Conservation (phyloP, 2,113 vertebrate genomes). For the Amazona guildingii region DNA sequence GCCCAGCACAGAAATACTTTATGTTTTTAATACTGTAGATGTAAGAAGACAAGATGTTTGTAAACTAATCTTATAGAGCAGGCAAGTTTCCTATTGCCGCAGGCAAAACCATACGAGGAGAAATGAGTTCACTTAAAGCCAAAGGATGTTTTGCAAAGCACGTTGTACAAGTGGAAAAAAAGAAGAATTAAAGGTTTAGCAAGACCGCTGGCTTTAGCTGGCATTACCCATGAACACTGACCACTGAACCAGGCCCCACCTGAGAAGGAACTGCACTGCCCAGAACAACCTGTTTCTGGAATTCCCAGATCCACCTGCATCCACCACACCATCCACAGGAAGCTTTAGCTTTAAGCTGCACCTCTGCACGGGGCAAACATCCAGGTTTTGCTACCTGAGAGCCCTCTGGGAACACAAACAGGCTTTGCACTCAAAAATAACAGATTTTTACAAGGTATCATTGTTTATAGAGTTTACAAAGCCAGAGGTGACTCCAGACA, state of each 20-base stretch:
- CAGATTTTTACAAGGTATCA: no score
- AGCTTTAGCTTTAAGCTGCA: neutral
- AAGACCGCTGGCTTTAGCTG: neutral
- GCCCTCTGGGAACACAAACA: neutral
- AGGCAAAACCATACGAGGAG: neutral
- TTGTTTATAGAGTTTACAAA: accelerated
- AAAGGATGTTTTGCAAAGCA: neutral
- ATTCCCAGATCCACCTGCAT: neutral
- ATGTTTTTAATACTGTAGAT: neutral
- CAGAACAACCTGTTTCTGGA: accelerated
- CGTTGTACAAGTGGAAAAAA: neutral
- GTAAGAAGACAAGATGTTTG: neutral
- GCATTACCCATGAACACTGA: accelerated
- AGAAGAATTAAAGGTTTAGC: neutral
- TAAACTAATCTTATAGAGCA: neutral
- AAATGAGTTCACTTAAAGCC: neutral
- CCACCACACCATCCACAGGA: accelerated
- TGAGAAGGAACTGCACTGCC: neutral
- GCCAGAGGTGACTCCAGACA: neutral
- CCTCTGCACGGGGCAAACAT: neutral
- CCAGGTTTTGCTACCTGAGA: neutral
- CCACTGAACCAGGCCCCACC: no score
- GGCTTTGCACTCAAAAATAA: neutral
- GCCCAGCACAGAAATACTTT: neutral
- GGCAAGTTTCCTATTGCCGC: neutral